phyloP scores from a whole-genome alignment of 2,888 invertebrate genomes.

The Tetragnatha montana region DNA sequence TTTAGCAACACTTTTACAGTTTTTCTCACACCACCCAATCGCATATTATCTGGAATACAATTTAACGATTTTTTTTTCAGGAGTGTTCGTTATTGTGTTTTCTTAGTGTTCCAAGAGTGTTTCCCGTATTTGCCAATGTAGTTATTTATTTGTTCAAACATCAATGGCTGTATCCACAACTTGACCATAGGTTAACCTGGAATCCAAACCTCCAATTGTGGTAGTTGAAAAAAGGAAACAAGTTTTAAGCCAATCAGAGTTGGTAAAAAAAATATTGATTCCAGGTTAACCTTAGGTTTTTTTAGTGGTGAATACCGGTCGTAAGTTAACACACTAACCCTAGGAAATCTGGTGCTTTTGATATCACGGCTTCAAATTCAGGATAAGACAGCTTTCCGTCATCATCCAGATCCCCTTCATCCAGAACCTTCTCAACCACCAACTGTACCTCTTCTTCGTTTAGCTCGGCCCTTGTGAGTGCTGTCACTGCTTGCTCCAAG shows the following conservation, averaged over 20 bases:
- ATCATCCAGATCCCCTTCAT: conserved; percentile 97
- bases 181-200: too few species aligned
- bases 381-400: conserved; percentile 95
- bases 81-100: neutral
- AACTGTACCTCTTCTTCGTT: conserved; percentile 88
- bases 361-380: conserved; percentile 98
- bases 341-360: conserved; percentile 93
- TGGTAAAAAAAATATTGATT: neutral
- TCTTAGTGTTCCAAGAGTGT: too few species aligned
- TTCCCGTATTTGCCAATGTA: too few species aligned
- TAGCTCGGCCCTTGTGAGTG: conserved; percentile 90
- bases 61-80: too few species aligned
- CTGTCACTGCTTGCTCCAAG: conserved; percentile 88
- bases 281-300: neutral
- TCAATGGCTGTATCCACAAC: too few species aligned
- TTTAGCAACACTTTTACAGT: too few species aligned
- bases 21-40: too few species aligned
- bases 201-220: too few species aligned
- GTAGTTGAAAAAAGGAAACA: too few species aligned
- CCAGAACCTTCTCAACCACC: conserved; percentile 83
- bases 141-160: too few species aligned
- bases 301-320: neutral
- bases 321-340: conserved; percentile 58
- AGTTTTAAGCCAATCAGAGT: too few species aligned
- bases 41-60: too few species aligned